phyloP scores from a whole-genome alignment of 2,888 invertebrate species.

The Zelleria hepariella region DNA sequence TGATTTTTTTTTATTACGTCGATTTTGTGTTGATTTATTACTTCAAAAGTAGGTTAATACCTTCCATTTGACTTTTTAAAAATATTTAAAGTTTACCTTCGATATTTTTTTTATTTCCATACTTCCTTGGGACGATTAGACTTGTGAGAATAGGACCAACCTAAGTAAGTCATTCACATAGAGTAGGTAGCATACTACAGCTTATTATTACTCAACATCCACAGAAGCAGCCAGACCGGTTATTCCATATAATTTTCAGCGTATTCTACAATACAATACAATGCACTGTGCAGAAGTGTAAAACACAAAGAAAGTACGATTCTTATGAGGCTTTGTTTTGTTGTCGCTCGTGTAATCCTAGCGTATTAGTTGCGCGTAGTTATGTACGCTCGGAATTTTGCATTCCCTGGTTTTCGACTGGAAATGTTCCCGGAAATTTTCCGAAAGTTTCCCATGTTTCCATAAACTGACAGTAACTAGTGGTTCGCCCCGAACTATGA shows the following conservation, averaged over 20 bases:
- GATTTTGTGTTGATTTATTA: too few relatives aligned
- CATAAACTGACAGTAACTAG: too few relatives aligned
- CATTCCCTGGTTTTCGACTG: too few relatives aligned
- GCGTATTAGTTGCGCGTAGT: not conserved
- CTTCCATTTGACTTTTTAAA: too few relatives aligned
- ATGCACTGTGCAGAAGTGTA: not conserved
- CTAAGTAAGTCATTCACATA: not conserved
- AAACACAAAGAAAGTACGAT: not conserved
- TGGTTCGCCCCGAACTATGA: too few relatives aligned
- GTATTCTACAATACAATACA: not conserved
- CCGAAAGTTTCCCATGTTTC: too few relatives aligned
- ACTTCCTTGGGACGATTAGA: constrained; percentile 21
- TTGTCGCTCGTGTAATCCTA: not conserved
- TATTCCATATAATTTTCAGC: not conserved
- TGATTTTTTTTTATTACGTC: too few relatives aligned
- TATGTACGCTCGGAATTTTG: too few relatives aligned
- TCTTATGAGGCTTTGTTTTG: not conserved
- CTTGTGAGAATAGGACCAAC: not conserved
- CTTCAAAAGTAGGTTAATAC: too few relatives aligned
- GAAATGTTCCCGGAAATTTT: too few relatives aligned
- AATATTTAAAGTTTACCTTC: too few relatives aligned
- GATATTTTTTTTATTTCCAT: too few relatives aligned
- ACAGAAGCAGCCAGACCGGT: not conserved
- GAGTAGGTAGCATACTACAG: not conserved
- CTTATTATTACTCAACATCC: not conserved